A percentile compares a stretch with the other conserved stretches of the same genome.
These are phyloP conservation scores for Saturnia japonica DNA, from an alignment of 2,888 invertebrate species.

Conservation along the genomic window DNA sequence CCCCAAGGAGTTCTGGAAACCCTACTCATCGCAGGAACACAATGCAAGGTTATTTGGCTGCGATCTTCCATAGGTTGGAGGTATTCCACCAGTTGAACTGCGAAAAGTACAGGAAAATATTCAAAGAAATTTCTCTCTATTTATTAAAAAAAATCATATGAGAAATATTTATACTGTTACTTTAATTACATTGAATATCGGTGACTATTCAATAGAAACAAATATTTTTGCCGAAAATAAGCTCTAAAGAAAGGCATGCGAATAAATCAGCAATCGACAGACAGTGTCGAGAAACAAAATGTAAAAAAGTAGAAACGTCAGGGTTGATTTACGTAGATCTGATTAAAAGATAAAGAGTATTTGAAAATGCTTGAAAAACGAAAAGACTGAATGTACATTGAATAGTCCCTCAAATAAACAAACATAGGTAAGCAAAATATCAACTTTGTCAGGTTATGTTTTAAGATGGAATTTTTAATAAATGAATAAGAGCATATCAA, in stretches of 20 bases:
- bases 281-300: conserved; percentile 13
- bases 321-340: conserved; percentile 15
- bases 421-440: background rate
- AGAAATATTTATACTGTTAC: background rate
- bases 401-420: background rate
- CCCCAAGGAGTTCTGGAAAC: too few species aligned
- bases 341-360: conserved; percentile 14
- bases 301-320: conserved; percentile 13
- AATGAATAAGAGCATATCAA: background rate
- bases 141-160: too few species aligned
- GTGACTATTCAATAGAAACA: background rate
- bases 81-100: too few species aligned
- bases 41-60: too few species aligned
- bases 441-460: background rate
- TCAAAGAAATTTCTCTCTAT: too few species aligned
- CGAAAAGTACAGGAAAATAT: too few species aligned
- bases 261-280: conserved; percentile 14
- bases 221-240: conserved; percentile 2
- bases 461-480: background rate
- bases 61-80: too few species aligned
- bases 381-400: background rate
- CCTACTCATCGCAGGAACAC: too few species aligned
- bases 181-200: background rate
- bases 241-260: background rate
- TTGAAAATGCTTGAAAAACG: conserved; percentile 2